Evolutionary conservation across 1,140 invertebrate genomes (phyloP), one percentile per base, ranked within the genome.

Genomic region (Belonocnema kinseyi): DNA sequence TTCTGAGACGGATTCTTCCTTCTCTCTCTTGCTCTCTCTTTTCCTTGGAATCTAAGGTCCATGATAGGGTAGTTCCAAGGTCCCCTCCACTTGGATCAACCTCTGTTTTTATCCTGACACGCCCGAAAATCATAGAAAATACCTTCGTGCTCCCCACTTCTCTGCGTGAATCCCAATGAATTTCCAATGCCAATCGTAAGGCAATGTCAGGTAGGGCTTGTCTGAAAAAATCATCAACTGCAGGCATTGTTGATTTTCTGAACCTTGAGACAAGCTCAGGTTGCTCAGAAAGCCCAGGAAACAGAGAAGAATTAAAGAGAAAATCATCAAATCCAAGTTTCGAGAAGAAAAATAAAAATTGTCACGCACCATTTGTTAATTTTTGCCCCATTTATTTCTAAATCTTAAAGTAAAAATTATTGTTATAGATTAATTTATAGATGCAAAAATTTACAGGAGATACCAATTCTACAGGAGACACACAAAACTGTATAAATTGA

Each of bases 101-200:
- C 81, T 80, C 70, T 75, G 77, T 77, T 81, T 66, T 81, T 79
- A 76, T 70, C 74, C 75, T 56, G 78, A 73, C 77, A 82, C 76
- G 77, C 78, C 76, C 78, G 82, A 75, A 79, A 74, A 74, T 78
- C 72, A 40, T 50, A 26, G 17, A 53, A 79, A 78, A 54, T 75
- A 21, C 54, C 76, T 70, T 56, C 52, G 6, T 8, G 21, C 16
- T 40, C 16, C 71, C 33, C 16, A 17, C 76, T 33, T 33, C 66
- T 21, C 17, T 52, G 21, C 52, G 19, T 21, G 51, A 50, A 53
- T 19, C 52, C 53, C 52, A 40, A 2, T 26, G 4, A 4, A 33
- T 77, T 33, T 19, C 17, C 17, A 33, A 66, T 33, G 26, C 58
- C 19, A 58, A 58, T 58, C 56, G 13, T 21, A 58, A 33, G 33